Evolutionary conservation across 2,797 vertebrate genomes (phyloP).

Genomic region (Eulemur rubriventer): DNA sequence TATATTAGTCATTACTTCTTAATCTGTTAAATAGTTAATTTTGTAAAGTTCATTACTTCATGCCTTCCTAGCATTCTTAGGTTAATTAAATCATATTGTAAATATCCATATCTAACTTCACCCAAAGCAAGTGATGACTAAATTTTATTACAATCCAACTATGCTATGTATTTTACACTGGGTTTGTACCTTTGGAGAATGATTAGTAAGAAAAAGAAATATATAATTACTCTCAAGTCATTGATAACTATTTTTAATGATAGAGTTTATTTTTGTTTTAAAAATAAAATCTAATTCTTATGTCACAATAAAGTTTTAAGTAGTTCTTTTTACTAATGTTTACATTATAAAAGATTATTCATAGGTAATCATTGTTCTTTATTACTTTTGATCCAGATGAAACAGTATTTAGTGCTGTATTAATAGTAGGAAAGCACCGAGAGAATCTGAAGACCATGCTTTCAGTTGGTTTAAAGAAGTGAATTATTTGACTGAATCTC

Average conservation of each 20-base stretch:
- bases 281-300: slow-evolving; percentile 6
- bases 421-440: not conserved
- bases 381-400: not conserved
- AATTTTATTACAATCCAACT: not conserved
- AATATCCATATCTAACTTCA: not conserved
- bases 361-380: not conserved
- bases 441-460: not conserved
- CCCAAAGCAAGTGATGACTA: not conserved
- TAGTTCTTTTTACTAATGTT: not conserved
- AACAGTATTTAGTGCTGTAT: not conserved
- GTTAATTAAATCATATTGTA: not conserved
- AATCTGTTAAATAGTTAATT: not conserved
- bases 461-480: not conserved
- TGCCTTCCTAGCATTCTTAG: not conserved
- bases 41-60: not conserved
- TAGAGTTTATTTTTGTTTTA: not conserved
- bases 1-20: not conserved
- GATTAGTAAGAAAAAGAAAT: not conserved
- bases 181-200: not conserved
- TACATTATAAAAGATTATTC: not conserved
- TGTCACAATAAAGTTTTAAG: slow-evolving; percentile 1
- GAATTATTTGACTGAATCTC: not conserved
- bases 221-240: not conserved
- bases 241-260: not conserved
- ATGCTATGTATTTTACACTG: not conserved